A percentile compares a stretch with the other conserved stretches of the same genome.
These are phyloP conservation scores for Pachyramphus minor DNA, from an alignment of 2,113 vertebrate genomes.

Conservation along the genomic window DNA sequence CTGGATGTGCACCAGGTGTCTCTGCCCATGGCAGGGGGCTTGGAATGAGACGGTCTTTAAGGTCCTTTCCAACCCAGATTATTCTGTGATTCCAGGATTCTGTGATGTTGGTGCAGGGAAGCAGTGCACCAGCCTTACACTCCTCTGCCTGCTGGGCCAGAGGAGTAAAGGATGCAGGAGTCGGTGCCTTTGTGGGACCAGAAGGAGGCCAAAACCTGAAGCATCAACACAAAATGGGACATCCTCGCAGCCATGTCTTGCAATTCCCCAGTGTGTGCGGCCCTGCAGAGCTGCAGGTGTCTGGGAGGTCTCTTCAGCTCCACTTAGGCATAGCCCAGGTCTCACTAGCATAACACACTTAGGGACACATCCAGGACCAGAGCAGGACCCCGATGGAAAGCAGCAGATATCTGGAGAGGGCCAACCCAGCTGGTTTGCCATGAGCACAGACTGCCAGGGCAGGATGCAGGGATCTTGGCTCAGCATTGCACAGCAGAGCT, in stretches of 20 bases:
- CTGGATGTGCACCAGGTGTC: neutral
- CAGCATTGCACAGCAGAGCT: neutral
- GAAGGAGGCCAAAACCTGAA: neutral
- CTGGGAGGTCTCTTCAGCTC: neutral
- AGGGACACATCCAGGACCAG: neutral
- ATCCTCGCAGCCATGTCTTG: neutral
- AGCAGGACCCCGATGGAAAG: neutral
- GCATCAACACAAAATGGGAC: neutral
- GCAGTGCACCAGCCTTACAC: neutral
- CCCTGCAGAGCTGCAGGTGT: neutral
- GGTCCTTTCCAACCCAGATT: neutral
- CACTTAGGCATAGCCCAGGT: neutral
- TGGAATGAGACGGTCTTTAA: neutral
- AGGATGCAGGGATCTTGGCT: neutral
- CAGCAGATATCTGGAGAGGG: neutral
- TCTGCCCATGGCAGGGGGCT: neutral
- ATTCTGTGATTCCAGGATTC: neutral
- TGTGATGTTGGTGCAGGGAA: neutral
- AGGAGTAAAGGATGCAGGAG: neutral
- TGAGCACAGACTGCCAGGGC: neutral
- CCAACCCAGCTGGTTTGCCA: neutral
- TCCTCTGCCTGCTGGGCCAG: neutral
- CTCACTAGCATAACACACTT: rapidly evolving
- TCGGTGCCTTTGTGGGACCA: rapidly evolving
- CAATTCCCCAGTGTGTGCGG: rapidly evolving